Evolutionary conservation across 2,113 vertebrate genomes (phyloP), one percentile per base, ranked within the genome.

Genomic region (Scomber scombrus): DNA sequence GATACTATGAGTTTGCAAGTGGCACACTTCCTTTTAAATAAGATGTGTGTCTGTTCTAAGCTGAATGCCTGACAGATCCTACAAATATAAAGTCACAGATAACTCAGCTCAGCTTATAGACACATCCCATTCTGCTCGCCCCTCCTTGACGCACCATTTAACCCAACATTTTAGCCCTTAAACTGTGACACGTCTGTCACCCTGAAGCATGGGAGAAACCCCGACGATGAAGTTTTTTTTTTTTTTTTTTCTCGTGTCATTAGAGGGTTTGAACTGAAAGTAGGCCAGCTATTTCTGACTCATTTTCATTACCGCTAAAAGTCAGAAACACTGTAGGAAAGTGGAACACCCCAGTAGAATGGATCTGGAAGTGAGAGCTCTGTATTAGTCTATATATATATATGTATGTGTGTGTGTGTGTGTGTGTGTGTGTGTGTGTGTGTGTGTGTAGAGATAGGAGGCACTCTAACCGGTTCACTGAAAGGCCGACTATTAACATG

Each of bases 211-310:
- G 11, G 55, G 66, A 57, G 78, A 71, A 82, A 60, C 60, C 31
- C 56, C 14, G 2, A 45, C 21, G 8, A 34, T 5, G 34, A 61
- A 26, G 49, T 47, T 58, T 51, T 67, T 65, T 61, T 71, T 21
- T 34, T 34, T 40, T 40, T 6, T 71, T 21, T 34, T 34, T 40
- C 8, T 9, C 6, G 18, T 57, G 68, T 75, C 79, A 80, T 84
- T 74, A 70, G 83, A 80, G 56, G 71, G 71, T 70, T 84, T 73
- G 80, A 72, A 75, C 43, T 75, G 23, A 91, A 92, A 91, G 83
- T 92, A 88, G 87, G 86, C 31, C 83, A 89, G 82, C 71, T 90
- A 90, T 91, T 91, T 88, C 78, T 65, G 81, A 88, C 75, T 82
- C 81, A 83, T 88, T 78, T 55, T 75, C 85, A 88, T 89, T 26